phyloP scores from a whole-genome alignment of 2,888 invertebrate species.

The Habroteleia sp. region DNA sequence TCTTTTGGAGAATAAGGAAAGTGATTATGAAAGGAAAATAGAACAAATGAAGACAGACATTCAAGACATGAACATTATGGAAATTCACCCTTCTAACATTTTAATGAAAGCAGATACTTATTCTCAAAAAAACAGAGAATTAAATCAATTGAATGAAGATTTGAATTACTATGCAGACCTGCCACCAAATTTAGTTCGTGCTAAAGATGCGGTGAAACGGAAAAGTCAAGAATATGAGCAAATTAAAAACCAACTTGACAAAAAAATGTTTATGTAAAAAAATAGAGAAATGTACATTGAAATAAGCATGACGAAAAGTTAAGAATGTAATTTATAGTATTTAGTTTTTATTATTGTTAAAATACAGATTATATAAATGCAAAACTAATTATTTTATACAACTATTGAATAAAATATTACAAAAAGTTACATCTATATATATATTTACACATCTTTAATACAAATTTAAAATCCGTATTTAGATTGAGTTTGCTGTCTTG shows the following conservation, averaged over 20 bases:
- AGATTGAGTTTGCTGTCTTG: conserved; percentile 93
- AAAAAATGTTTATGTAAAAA: conserved; percentile 68
- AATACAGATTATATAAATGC: too few species aligned
- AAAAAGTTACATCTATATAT: not conserved
- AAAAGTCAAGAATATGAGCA: conserved; percentile 71
- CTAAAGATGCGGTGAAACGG: conserved; percentile 72
- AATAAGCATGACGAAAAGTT: too few species aligned
- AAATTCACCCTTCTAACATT: conserved; percentile 69
- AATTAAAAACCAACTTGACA: conserved; percentile 65
- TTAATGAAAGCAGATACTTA: conserved; percentile 69
- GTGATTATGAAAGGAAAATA: conserved; percentile 71
- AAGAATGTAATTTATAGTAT: too few species aligned
- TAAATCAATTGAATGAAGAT: conserved; percentile 67
- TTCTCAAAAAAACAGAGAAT: conserved; percentile 68
- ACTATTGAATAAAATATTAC: too few species aligned
- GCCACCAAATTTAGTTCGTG: conserved; percentile 75
- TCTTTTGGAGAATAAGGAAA: conserved; percentile 69
- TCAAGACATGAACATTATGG: conserved; percentile 65
- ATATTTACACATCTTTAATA: conserved; percentile 13
- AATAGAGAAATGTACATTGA: too few species aligned
- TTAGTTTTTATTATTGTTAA: too few species aligned
- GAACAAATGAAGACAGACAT: conserved; percentile 69
- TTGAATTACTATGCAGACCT: conserved; percentile 72
- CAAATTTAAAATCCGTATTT: conserved; percentile 95
- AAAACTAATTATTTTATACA: too few species aligned